Conservation (phyloP, 2,113 vertebrate species). For the Albula glossodonta region DNA sequence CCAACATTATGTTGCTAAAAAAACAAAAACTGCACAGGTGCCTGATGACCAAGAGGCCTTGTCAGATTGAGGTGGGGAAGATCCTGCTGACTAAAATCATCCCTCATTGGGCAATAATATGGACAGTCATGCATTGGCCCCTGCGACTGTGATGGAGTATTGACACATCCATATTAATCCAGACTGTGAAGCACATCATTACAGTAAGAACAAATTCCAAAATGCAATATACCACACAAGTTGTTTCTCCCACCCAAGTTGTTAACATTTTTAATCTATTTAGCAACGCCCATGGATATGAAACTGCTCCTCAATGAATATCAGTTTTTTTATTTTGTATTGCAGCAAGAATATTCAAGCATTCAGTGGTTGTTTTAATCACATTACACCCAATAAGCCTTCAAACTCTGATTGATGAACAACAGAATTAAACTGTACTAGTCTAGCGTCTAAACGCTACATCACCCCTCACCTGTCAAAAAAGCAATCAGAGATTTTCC, state of each 20-base stretch:
- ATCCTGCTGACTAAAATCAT: too few species aligned
- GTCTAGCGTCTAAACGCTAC: not conserved
- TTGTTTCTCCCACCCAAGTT: not conserved
- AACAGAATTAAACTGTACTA: not conserved
- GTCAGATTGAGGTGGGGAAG: too few species aligned
- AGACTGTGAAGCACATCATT: not conserved
- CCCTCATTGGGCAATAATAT: too few species aligned
- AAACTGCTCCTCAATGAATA: not conserved
- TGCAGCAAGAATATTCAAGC: too few species aligned
- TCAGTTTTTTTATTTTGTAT: too few species aligned
- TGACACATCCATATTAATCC: not conserved
- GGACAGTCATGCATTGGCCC: not conserved
- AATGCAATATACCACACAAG: too few species aligned
- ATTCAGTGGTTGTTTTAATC: too few species aligned
- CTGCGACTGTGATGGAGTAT: not conserved
- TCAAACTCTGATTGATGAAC: too few species aligned
- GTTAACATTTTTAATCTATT: not conserved
- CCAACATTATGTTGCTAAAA: not conserved
- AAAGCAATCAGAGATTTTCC: not conserved
- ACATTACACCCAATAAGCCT: too few species aligned
- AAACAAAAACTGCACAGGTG: not conserved
- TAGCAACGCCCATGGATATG: not conserved
- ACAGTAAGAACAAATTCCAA: too few species aligned
- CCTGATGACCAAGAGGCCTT: not conserved
- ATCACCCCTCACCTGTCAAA: not conserved